These are phyloP conservation scores for Lordiphosa fenestrarum DNA, from an alignment of 2,888 invertebrate species.

Conservation along the genomic window DNA sequence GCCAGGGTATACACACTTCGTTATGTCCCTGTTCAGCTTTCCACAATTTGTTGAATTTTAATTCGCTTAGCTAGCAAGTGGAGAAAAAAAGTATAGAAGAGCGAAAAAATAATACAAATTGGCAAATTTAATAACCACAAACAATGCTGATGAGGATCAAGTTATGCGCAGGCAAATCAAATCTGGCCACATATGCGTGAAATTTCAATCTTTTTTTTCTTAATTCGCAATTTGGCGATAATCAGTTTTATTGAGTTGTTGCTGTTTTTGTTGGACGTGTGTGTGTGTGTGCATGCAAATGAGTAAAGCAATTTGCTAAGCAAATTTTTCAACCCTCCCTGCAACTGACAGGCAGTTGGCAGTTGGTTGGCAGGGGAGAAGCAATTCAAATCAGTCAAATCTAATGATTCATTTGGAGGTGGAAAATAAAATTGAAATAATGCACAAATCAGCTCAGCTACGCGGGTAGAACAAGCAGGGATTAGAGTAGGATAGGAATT, in stretches of 20 bases:
- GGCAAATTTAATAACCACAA: constrained; percentile 72
- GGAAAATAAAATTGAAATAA: no score
- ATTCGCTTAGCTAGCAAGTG: constrained; percentile 49
- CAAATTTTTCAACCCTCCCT: neutral
- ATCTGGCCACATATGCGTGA: constrained; percentile 74
- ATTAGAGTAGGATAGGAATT: no score
- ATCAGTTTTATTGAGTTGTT: constrained; percentile 68
- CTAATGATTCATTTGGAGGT: no score
- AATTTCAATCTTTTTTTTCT: constrained; percentile 43
- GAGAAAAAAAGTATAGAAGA: constrained; percentile 15
- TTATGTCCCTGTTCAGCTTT: constrained; percentile 34
- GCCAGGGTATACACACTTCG: no score
- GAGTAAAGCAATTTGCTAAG: constrained; percentile 12
- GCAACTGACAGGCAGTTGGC: constrained; percentile 25
- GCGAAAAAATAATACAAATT: constrained; percentile 45
- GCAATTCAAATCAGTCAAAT: constrained; percentile 16
- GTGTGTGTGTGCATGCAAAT: constrained; percentile 17
- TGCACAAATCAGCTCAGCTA: no score
- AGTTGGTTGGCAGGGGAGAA: neutral
- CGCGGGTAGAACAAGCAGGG: no score
- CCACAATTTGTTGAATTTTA: constrained; percentile 50
- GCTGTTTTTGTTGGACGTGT: constrained; percentile 10
- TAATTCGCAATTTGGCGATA: constrained; percentile 67
- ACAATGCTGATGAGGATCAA: constrained; percentile 26
- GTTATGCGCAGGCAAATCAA: constrained; percentile 59